These are phyloP conservation scores for Bellardia bayeri DNA, from an alignment of 2,888 invertebrate genomes.

Conservation along the genomic window DNA sequence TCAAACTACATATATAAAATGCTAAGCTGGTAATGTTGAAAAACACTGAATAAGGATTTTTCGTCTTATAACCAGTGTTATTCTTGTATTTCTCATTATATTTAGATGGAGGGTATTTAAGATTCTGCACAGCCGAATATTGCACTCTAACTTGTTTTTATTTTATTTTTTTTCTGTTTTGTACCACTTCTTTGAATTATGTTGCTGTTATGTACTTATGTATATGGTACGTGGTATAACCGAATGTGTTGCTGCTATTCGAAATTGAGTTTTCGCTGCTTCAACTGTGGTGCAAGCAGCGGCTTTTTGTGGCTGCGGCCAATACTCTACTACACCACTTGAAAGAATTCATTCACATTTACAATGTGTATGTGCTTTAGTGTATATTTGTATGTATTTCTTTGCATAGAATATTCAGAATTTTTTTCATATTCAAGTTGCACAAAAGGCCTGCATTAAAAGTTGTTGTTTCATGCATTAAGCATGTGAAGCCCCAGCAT, in stretches of 20 bases:
- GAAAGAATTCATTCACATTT: slow-evolving; percentile 72
- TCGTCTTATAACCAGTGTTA: no score
- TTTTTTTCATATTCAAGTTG: slow-evolving; percentile 47
- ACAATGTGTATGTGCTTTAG: slow-evolving; percentile 13
- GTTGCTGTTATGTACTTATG: not conserved
- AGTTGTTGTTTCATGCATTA: slow-evolving; percentile 55
- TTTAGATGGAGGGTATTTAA: no score
- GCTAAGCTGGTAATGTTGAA: no score
- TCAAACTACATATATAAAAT: no score
- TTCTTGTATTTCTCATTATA: not conserved
- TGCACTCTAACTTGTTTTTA: no score
- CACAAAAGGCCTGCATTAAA: slow-evolving; percentile 56
- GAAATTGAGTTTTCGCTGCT: slow-evolving; percentile 46
- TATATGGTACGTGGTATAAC: slow-evolving; percentile 17
- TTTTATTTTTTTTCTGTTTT: not conserved
- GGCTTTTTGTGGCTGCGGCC: slow-evolving; percentile 57
- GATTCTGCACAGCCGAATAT: no score
- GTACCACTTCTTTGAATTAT: slow-evolving; percentile 16
- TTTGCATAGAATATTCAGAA: slow-evolving; percentile 47
- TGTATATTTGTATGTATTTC: not conserved
- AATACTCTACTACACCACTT: slow-evolving; percentile 61
- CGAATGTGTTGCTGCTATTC: slow-evolving; percentile 24
- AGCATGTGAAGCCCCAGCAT: slow-evolving; percentile 69
- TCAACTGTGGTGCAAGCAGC: slow-evolving; percentile 34
- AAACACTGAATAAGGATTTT: no score